A percentile compares a stretch with the other conserved stretches of the same genome.
Evolutionary conservation across 2,888 invertebrate genomes (phyloP).

Genomic region (Biston stratarius): DNA sequence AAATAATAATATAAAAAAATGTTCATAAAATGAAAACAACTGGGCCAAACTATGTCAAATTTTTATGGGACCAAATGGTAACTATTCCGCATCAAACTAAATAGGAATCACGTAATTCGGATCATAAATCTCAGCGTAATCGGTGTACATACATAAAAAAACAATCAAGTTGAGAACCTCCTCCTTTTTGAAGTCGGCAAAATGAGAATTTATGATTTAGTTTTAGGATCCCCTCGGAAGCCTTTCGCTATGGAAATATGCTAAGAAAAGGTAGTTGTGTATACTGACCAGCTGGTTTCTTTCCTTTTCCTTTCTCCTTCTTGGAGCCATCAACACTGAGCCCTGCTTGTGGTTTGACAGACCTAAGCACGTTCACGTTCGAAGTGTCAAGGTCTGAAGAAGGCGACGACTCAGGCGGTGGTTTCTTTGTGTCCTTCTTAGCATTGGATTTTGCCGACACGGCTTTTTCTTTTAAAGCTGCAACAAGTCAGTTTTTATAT

Average conservation of each 20-base stretch:
- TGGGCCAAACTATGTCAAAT: too few species aligned
- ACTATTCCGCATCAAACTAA: too few species aligned
- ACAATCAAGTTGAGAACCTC: too few species aligned
- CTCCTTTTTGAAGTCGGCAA: too few species aligned
- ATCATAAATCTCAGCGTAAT: too few species aligned
- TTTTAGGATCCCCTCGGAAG: too few species aligned
- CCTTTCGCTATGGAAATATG: background rate
- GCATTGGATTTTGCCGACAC: constrained; percentile 39
- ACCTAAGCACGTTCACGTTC: constrained; percentile 67
- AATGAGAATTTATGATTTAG: too few species aligned
- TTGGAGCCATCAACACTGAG: constrained; percentile 62
- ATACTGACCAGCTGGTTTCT: constrained; percentile 48
- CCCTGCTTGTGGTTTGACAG: constrained; percentile 57
- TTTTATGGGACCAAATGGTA: too few species aligned
- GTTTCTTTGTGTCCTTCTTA: constrained; percentile 26
- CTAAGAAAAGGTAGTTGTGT: background rate
- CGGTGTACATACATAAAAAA: too few species aligned
- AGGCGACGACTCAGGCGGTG: constrained; percentile 43
- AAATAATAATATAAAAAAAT: too few species aligned
- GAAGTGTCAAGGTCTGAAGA: constrained; percentile 63
- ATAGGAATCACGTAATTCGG: too few species aligned
- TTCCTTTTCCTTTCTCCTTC: constrained; percentile 49
- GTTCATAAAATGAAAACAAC: too few species aligned
- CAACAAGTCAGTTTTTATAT: background rate
- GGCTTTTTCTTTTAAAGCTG: constrained; percentile 56